phyloP scores from a whole-genome alignment of 2,888 invertebrate genomes.

The Cecidostiba fungosa region DNA sequence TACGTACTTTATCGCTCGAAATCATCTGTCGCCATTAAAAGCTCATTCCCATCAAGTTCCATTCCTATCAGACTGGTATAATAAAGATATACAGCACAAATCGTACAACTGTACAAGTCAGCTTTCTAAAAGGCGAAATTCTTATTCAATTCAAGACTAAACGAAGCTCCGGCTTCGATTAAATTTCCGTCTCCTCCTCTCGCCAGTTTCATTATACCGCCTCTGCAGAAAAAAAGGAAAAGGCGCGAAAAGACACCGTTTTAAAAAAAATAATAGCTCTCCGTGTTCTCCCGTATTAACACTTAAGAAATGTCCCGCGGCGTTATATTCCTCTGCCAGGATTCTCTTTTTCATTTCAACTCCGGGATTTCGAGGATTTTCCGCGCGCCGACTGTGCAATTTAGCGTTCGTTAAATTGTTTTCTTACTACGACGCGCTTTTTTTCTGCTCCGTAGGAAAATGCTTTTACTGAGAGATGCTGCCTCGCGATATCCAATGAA shows the following conservation, averaged over 20 bases:
- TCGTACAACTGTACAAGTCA: neutral
- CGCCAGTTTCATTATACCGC: neutral
- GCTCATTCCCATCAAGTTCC: no score
- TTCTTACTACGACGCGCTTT: neutral
- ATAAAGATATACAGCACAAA: neutral
- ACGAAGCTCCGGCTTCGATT: neutral
- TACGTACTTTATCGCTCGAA: no score
- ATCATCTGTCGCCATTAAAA: no score
- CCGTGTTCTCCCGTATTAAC: neutral
- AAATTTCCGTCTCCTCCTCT: neutral
- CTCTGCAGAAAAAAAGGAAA: neutral
- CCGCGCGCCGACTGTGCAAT: neutral
- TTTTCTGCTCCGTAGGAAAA: neutral
- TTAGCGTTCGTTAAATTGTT: constrained; percentile 24
- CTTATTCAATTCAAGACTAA: neutral
- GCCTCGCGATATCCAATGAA: neutral
- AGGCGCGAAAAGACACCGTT: neutral
- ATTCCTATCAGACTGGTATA: neutral
- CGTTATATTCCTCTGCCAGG: neutral
- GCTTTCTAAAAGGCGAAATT: neutral
- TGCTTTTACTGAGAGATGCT: neutral
- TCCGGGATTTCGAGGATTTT: constrained; percentile 28
- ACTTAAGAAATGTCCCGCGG: constrained; percentile 35
- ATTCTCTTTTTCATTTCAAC: constrained; percentile 38
- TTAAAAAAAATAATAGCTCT: constrained; percentile 23